Evolutionary conservation across 2,797 vertebrate species (phyloP), one percentile per base, ranked within the genome.

Genomic region (Tapera naevia): DNA sequence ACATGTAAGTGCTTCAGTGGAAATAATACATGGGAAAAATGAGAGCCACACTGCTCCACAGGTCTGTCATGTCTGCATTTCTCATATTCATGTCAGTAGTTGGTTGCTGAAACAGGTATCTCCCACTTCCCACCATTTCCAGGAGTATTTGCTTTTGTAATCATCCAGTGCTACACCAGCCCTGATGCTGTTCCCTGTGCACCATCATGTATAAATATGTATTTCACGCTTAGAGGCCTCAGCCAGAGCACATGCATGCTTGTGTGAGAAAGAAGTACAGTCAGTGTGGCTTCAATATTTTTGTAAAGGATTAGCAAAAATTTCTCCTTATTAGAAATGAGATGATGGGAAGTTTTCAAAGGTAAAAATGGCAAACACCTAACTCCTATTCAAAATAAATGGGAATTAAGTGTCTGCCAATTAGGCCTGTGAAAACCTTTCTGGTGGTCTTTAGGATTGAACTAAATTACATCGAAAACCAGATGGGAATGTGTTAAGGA

Each of bases 281-380:
- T 86, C 53, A 32, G 37, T 66, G 32, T 93, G 92, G 50, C 80
- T 88, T 86, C 88, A 73, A 53, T 92, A 80, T 96, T 93, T 95
- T 94, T 88, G 16, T 67, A 94, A 93, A 88, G 83, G 73, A 93
- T 91, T 94, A 93, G 66, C 33, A 81, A 78, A 88, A 51, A 17
- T 32, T 69, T 92, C 92, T 79, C 61, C 61, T 82, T 90, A 74
- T 89, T 94, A 74, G 56, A 87, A 88, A n/a, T 50, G 86, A 88
- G 57, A 88, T 93, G 88, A 95, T 95, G 88, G 64, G 88, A 95
- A 94, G 18, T 88, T 97, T 90, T 94, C 88, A 95, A 91, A 91
- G 74, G 88, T 62, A 88, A 86, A 94, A 94, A 67, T 64, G 86
- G 87, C 67, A 71, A 96, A 78, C 67, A 74, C 39, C 76, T 91